Conservation (phyloP, 2,113 vertebrate genomes). For the Ibidorhyncha struthersii region DNA sequence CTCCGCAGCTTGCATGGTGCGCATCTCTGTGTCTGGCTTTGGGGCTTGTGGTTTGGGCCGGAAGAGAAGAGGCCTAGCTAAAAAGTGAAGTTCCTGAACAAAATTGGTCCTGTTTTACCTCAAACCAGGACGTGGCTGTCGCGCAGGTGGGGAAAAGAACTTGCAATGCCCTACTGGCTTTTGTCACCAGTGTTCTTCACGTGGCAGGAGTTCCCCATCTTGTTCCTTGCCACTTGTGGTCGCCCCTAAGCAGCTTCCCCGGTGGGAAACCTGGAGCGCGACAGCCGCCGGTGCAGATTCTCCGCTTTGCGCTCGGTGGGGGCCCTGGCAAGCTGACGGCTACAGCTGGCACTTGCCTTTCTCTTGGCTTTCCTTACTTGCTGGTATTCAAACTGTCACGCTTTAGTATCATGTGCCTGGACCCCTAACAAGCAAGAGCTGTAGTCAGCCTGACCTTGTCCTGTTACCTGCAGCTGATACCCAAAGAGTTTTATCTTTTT, state of each 20-base stretch:
- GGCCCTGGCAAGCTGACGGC: not conserved
- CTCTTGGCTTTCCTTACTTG: not conserved
- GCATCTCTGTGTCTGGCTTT: not conserved
- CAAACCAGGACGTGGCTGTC: not conserved
- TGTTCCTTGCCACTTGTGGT: not conserved
- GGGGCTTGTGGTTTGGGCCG: not conserved
- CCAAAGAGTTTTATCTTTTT: not conserved
- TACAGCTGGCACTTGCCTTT: not conserved
- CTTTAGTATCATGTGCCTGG: not conserved
- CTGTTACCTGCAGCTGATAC: not conserved
- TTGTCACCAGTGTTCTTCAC: not conserved
- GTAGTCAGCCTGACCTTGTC: not conserved
- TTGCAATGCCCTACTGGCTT: not conserved
- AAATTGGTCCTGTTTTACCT: no score
- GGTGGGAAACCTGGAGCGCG: not conserved
- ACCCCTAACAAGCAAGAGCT: not conserved
- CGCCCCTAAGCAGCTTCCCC: not conserved
- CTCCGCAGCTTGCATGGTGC: not conserved
- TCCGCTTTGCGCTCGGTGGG: fast-evolving
- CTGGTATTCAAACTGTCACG: not conserved
- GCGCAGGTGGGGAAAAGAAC: not conserved
- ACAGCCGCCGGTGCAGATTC: not conserved
- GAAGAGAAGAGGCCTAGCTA: no score
- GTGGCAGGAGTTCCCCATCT: not conserved
- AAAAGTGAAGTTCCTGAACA: no score